Percentiles rank a stretch among this genome's conserved stretches.
phyloP scores from a whole-genome alignment of 2,797 vertebrate species.

The Silurus aristotelis region DNA sequence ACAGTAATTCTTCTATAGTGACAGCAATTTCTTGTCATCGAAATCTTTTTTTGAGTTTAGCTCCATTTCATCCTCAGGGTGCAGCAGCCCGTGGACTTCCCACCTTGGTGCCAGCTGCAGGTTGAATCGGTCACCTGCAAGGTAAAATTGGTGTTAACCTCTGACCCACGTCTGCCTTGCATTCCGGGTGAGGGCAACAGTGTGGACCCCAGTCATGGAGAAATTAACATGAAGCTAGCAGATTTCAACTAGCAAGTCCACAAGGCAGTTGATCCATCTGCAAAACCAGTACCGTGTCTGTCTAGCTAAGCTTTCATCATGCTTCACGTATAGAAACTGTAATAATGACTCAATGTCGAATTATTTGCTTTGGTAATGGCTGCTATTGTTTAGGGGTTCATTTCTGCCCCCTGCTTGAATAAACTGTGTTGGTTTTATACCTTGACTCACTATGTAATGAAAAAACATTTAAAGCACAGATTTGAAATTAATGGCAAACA shows the following conservation, averaged over 20 bases:
- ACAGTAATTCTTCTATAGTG: background rate
- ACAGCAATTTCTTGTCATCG: background rate
- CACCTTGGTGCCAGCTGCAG: conserved; percentile 83
- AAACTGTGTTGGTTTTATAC: conserved; percentile 1
- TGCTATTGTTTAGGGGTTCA: background rate
- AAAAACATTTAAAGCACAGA: background rate
- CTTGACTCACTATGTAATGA: background rate
- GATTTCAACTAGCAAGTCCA: conserved; percentile 55
- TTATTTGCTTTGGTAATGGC: background rate
- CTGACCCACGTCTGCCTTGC: conserved; percentile 83
- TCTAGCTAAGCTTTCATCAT: conserved; percentile 20
- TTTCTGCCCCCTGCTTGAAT: background rate
- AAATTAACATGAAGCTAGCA: conserved; percentile 67
- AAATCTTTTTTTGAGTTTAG: background rate
- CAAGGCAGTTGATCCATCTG: conserved; percentile 14
- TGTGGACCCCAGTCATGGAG: conserved; percentile 77
- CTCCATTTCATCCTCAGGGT: conserved; percentile 72
- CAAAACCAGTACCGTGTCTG: background rate
- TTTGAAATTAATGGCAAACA: background rate
- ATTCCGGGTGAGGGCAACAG: conserved; percentile 63
- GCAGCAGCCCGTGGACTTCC: conserved; percentile 90
- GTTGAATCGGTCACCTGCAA: conserved; percentile 84
- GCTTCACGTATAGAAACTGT: conserved; percentile 17
- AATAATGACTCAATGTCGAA: background rate
- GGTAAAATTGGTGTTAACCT: conserved; percentile 84